phyloP scores from a whole-genome alignment of 1,140 invertebrate genomes.

The Ooceraea biroi region DNA sequence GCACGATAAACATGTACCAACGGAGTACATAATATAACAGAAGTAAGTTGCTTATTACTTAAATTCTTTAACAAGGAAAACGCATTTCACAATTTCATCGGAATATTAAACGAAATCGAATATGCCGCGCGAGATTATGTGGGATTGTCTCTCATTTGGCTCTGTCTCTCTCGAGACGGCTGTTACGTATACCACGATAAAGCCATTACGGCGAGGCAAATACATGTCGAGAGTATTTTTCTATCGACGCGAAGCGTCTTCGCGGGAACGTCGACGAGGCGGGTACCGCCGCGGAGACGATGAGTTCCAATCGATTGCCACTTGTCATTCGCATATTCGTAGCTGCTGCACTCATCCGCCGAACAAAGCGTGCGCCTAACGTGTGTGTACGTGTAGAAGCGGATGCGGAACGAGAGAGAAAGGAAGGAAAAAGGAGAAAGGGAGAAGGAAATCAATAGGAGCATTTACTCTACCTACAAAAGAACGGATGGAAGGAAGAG shows the following conservation, averaged over 20 bases:
- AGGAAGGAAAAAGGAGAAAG: neutral
- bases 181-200: conserved; percentile 41
- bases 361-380: conserved; percentile 49
- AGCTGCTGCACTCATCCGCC: conserved; percentile 32
- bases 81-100: neutral
- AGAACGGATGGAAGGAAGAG: conserved; percentile 39
- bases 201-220: conserved; percentile 35
- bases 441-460: conserved; percentile 44
- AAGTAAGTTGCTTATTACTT: neutral
- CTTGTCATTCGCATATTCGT: conserved; percentile 59
- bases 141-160: conserved; percentile 8
- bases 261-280: conserved; percentile 2
- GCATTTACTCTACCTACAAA: conserved; percentile 53
- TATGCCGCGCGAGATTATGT: conserved; percentile 30
- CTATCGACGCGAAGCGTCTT: conserved; percentile 45
- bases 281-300: conserved; percentile 13
- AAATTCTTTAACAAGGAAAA: neutral
- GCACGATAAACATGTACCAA: neutral
- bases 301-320: conserved; percentile 59
- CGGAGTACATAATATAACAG: neutral
- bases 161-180: conserved; percentile 29
- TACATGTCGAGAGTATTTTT: conserved; percentile 46
- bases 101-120: conserved; percentile 29
- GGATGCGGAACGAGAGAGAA: neutral
- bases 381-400: conserved; percentile 7